These are phyloP conservation scores for Delphinapterus leucas DNA, from an alignment of 2,113 vertebrate species.

Conservation along the genomic window DNA sequence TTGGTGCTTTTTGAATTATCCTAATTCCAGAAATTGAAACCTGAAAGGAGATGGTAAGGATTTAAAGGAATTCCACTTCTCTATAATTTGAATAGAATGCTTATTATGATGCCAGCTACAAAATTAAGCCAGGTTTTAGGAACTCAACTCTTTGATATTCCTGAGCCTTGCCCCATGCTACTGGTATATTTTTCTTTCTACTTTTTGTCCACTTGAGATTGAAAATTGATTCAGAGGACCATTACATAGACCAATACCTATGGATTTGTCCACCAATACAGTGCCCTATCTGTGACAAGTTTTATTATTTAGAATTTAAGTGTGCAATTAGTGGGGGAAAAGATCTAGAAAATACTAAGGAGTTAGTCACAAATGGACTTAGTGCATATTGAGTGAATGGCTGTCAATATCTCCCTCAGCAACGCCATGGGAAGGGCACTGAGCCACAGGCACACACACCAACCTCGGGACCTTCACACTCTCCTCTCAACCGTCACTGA, in stretches of 20 bases:
- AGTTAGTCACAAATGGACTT: not conserved
- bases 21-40: constrained; percentile 7
- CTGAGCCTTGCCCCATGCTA: not conserved
- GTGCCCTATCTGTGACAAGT: not conserved
- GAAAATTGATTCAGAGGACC: not conserved
- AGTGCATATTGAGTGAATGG: not conserved
- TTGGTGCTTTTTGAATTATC: not conserved
- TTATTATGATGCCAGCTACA: not conserved
- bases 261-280: not conserved
- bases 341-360: not conserved
- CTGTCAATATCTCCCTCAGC: not conserved
- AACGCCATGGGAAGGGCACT: not conserved
- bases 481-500: not conserved
- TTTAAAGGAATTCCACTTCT: not conserved
- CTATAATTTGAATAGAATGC: not conserved
- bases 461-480: not conserved
- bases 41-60: not conserved
- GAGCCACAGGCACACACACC: not conserved
- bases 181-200: not conserved
- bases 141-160: not conserved
- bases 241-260: not conserved
- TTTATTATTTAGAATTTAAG: constrained; percentile 11
- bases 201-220: not conserved
- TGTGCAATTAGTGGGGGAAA: not conserved
- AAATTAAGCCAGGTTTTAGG: not conserved